Evolutionary conservation across 2,888 invertebrate species (phyloP), one percentile per base, ranked within the genome.

Genomic region (Tenthredo distinguenda): DNA sequence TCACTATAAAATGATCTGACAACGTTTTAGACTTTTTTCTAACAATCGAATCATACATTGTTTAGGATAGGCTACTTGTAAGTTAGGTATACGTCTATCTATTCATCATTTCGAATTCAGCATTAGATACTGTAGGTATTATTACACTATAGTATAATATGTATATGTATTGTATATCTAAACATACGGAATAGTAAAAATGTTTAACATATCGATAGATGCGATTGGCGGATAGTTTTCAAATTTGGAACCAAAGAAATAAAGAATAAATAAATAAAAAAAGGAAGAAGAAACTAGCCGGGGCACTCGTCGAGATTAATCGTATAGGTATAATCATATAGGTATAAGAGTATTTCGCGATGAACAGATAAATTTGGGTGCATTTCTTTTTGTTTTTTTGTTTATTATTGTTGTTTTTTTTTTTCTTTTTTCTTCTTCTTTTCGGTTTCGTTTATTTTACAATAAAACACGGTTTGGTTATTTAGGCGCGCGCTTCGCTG

Each of bases 121-220:
- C 9, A 58, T 58, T 21, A 58, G 58, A 76, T 47, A 47, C 10
- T 72, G 15, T 68, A 26, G 1, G 31, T 68, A 68, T n/a, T 74
- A 47, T 18, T 47, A 74, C n/a, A 21, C 18, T n/a, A 26, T 62
- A 26, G 26, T 26, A 26, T 62, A 10, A 62, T 21, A 62, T 21
- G 9, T 62, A 10, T 62, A 26, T 62, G 9, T 58, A 21, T 18
- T 21, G 21, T 62, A 62, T 62, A 74, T 74, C 74, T 74, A 47
- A 47, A 47, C 76, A 47, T 47, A 76, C 76, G 47, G 43, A 76
- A 47, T 76, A 72, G 72, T 72, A 72, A 72, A 72, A 72, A 72
- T 72, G 7, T 72, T 68, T 31, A 31, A 68, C 34, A 72, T 40
- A 40, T 72, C 55, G 55, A 55, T 18, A 47, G 12, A n/a, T 55